Evolutionary conservation across 2,888 invertebrate species (phyloP).

Genomic region (Pseudococcus jackbeardsleyi): DNA sequence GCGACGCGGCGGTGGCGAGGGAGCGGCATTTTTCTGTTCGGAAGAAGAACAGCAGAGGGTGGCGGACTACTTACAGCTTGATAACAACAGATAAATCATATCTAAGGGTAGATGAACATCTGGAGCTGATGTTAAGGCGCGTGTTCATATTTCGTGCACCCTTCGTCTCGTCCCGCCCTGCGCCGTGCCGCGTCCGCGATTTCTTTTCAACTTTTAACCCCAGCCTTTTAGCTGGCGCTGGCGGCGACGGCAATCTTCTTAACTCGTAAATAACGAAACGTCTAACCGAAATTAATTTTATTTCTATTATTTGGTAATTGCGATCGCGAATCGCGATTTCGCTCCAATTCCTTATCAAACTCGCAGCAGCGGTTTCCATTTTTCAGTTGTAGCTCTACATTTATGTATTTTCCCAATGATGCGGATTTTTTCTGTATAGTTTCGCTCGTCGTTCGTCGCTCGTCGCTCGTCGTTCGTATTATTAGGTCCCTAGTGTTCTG

Average conservation of each 20-base stretch:
- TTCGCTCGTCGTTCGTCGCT: too few relatives aligned
- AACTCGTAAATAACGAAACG: constrained; percentile 65
- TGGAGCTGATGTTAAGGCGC: constrained; percentile 65
- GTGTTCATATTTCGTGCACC: constrained; percentile 61
- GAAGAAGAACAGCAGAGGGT: constrained; percentile 64
- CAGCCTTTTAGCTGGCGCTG: constrained; percentile 59
- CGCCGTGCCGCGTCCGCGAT: constrained; percentile 25
- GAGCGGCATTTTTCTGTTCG: constrained; percentile 55
- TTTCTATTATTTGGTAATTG: constrained; percentile 64
- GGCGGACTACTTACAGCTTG: constrained; percentile 64
- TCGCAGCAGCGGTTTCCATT: background rate
- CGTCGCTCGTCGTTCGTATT: too few relatives aligned
- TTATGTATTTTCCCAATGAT: background rate
- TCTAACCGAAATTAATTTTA: constrained; percentile 64
- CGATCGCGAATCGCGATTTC: constrained; percentile 57
- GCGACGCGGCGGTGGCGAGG: constrained; percentile 39
- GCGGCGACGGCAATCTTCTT: constrained; percentile 63
- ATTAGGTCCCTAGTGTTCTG: too few relatives aligned
- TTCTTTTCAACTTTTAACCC: constrained; percentile 64
- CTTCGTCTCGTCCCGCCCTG: background rate
- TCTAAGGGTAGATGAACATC: constrained; percentile 65
- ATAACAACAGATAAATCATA: constrained; percentile 66
- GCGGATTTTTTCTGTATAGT: too few relatives aligned
- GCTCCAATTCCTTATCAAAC: background rate
- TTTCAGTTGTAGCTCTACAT: too few relatives aligned